These are phyloP conservation scores for Oeneis ivallda DNA, from an alignment of 2,888 invertebrate genomes.

Conservation along the genomic window DNA sequence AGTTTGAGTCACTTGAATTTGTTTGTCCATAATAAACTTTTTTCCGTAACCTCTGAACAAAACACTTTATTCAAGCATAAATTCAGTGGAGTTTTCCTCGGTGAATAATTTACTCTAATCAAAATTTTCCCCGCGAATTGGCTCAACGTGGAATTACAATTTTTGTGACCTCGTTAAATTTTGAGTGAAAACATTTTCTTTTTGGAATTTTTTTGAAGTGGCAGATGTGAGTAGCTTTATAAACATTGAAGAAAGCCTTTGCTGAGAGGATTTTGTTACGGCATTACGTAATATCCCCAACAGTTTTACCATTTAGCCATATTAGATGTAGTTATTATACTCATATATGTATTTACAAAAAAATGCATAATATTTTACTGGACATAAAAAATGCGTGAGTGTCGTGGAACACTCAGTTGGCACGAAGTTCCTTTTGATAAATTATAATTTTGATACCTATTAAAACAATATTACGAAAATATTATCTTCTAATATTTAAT, in stretches of 20 bases:
- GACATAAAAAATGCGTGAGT: no score
- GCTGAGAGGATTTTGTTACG: no score
- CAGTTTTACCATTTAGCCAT: no score
- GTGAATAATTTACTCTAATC: slow-evolving; percentile 29
- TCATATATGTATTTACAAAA: no score
- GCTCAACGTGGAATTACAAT: slow-evolving; percentile 19
- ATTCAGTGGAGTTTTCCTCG: slow-evolving; percentile 18
- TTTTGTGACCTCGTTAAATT: slow-evolving; percentile 20
- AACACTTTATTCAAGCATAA: slow-evolving; percentile 9
- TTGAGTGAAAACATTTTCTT: slow-evolving; percentile 15
- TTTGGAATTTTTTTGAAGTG: slow-evolving; percentile 5
- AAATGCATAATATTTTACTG: no score
- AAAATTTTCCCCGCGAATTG: slow-evolving; percentile 31
- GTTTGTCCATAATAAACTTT: slow-evolving; percentile 4
- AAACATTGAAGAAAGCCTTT: background rate
- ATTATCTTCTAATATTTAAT: no score
- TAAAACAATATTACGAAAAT: no score
- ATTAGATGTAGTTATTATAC: no score
- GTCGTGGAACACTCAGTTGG: no score
- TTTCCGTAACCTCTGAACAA: slow-evolving; percentile 11
- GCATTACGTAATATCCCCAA: no score
- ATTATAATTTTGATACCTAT: no score
- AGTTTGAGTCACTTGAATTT: background rate
- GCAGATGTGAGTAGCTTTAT: background rate
- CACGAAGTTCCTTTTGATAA: no score